phyloP scores from a whole-genome alignment of 2,888 invertebrate species.

The Xestia sexstrigata region DNA sequence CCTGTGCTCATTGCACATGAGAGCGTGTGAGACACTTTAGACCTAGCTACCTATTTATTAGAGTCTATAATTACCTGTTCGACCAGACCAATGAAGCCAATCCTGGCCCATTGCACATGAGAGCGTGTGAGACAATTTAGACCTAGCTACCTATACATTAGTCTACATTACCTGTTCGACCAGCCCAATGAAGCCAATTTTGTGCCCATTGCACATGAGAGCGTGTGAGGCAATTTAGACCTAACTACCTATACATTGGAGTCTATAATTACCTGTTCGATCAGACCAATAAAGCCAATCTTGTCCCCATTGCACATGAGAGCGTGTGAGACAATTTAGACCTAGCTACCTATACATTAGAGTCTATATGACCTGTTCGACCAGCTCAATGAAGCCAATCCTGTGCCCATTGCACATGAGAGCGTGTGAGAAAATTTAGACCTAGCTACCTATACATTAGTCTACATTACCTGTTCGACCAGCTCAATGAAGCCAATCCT shows the following conservation, averaged over 20 bases:
- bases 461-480: slow-evolving; percentile 89
- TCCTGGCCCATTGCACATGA: slow-evolving; percentile 93
- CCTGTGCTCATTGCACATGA: too few species aligned
- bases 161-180: slow-evolving; percentile 90
- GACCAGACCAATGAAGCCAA: slow-evolving; percentile 94
- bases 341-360: neutral
- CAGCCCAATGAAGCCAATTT: slow-evolving; percentile 90
- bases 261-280: slow-evolving; percentile 88
- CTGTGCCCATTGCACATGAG: too few species aligned
- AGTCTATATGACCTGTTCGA: slow-evolving; percentile 89
- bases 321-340: slow-evolving; percentile 74
- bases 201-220: too few species aligned
- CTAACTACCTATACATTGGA: neutral
- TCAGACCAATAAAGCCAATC: slow-evolving; percentile 94
- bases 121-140: slow-evolving; percentile 74
- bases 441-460: neutral
- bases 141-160: neutral
- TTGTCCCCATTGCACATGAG: slow-evolving; percentile 94
- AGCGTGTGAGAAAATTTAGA: too few species aligned
- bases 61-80: slow-evolving; percentile 86
- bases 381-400: slow-evolving; percentile 91
- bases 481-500: slow-evolving; percentile 94
- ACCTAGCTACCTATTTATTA: neutral
- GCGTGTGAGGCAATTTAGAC: slow-evolving; percentile 74
- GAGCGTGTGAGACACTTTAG: too few species aligned